Evolutionary conservation across 2,113 vertebrate species (phyloP).

Genomic region (Gallinago paraguaiae): DNA sequence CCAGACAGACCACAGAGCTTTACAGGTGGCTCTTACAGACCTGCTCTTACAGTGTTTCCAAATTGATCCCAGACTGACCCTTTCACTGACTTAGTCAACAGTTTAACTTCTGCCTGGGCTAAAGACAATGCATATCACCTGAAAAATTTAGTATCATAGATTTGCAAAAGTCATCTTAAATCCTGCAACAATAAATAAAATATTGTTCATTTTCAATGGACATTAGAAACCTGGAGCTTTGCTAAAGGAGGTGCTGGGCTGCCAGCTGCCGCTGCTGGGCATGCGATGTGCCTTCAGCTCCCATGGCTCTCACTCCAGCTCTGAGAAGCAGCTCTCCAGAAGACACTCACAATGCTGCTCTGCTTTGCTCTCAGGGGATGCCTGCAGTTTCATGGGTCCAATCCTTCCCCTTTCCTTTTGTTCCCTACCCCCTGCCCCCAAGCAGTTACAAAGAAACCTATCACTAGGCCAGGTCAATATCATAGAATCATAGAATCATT

Average conservation of each 20-base stretch:
- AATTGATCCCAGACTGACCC: background rate
- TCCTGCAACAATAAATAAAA: background rate
- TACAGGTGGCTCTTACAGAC: background rate
- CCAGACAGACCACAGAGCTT: background rate
- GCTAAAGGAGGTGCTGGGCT: background rate
- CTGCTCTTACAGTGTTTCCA: background rate
- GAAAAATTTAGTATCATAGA: background rate
- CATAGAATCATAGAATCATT: too few relatives aligned
- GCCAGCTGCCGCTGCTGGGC: background rate
- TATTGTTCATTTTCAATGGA: background rate
- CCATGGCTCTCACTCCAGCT: too few relatives aligned
- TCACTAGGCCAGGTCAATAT: background rate
- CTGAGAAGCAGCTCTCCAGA: background rate
- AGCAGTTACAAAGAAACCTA: background rate
- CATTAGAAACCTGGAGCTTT: background rate
- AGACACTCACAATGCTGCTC: background rate
- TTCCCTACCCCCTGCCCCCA: accelerated
- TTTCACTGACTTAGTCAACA: background rate
- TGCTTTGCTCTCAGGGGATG: background rate
- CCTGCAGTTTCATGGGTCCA: background rate
- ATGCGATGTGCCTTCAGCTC: background rate
- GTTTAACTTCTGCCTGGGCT: background rate
- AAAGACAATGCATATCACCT: background rate
- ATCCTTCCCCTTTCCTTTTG: background rate
- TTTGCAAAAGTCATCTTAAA: background rate